Percentiles rank a stretch among this genome's conserved stretches.
Conservation (phyloP, 1,140 invertebrate genomes). For the Atta colombica region DNA sequence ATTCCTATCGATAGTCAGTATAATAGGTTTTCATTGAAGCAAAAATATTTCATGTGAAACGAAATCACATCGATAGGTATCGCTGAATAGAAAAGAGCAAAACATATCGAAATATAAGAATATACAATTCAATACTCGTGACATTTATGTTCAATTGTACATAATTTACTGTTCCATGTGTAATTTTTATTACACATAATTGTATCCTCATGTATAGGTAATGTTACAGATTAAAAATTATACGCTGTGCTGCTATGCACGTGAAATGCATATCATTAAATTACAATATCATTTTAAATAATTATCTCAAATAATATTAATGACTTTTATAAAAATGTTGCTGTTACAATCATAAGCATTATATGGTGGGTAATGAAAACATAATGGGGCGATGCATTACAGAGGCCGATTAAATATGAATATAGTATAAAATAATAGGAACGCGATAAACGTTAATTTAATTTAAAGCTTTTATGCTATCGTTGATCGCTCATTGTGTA, state of each 20-base stretch:
- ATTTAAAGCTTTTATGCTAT: constrained; percentile 48
- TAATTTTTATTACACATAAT: constrained; percentile 17
- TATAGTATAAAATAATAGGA: constrained; percentile 53
- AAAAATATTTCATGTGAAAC: constrained; percentile 15
- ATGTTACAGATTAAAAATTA: background rate
- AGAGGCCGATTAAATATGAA: constrained; percentile 48
- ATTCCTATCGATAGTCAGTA: constrained; percentile 27
- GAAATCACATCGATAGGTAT: constrained; percentile 7
- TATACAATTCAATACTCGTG: background rate
- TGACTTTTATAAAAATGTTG: constrained; percentile 27
- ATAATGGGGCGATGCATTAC: constrained; percentile 20
- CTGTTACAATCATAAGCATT: constrained; percentile 11
- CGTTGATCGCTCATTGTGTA: constrained; percentile 46
- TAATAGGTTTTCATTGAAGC: constrained; percentile 20
- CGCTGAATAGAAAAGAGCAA: background rate
- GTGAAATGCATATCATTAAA: background rate
- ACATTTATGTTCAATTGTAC: background rate
- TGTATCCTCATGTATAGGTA: background rate
- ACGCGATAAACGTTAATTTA: constrained; percentile 56
- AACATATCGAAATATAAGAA: background rate
- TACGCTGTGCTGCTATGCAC: background rate
- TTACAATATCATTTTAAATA: constrained; percentile 30
- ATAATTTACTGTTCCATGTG: background rate
- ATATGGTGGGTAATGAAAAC: constrained; percentile 36
- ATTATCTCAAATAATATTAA: constrained; percentile 35